Percentiles rank a stretch among this genome's conserved stretches.
phyloP scores from a whole-genome alignment of 2,113 vertebrate species.

The Tachysurus vachellii region DNA sequence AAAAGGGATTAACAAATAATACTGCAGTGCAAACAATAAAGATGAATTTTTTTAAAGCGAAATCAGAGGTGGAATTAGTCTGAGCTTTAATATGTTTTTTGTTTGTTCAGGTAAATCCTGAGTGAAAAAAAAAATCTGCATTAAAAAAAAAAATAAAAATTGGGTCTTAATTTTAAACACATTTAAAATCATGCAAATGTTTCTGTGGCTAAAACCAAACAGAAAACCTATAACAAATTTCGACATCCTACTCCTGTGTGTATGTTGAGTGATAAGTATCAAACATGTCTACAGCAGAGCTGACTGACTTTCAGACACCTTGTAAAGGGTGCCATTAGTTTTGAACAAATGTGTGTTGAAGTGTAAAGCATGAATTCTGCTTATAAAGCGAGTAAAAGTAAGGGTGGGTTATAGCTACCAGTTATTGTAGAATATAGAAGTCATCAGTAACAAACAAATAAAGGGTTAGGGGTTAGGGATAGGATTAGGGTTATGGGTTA shows the following conservation, averaged over 20 bases:
- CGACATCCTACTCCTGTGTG: background rate
- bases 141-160: no score
- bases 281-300: background rate
- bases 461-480: background rate
- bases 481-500: no score
- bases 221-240: background rate
- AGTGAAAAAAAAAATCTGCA: background rate
- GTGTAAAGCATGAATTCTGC: no score
- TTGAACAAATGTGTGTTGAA: background rate
- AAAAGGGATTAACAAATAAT: background rate
- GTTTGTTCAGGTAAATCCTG: background rate
- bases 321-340: background rate
- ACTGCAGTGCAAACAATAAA: background rate
- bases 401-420: background rate
- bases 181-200: background rate
- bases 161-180: background rate
- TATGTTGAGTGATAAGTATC: background rate
- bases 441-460: background rate
- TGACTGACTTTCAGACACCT: no score
- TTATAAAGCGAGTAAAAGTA: no score
- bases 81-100: background rate
- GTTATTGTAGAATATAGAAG: background rate
- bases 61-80: background rate
- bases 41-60: background rate
- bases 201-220: background rate